Percentiles rank a stretch among this genome's conserved stretches.
phyloP scores from a whole-genome alignment of 2,113 vertebrate genomes.

The Aldabrachelys gigantea region DNA sequence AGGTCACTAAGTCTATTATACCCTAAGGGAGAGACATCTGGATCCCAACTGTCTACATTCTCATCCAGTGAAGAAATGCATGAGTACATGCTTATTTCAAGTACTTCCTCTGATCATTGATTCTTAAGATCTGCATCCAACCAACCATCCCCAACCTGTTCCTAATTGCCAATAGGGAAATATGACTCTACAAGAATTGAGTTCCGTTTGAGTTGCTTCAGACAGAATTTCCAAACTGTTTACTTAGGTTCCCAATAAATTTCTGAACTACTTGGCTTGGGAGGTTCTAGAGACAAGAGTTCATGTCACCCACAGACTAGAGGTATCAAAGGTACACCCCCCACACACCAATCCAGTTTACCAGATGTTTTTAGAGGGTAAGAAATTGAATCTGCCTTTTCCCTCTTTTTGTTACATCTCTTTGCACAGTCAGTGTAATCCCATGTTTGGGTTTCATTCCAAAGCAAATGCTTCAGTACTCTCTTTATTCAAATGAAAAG shows the following conservation, averaged over 20 bases:
- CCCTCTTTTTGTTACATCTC: conserved; percentile 25
- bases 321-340: conserved; percentile 1
- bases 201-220: not conserved
- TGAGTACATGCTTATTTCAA: not conserved
- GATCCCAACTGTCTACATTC: not conserved
- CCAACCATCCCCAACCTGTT: not conserved
- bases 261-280: not conserved
- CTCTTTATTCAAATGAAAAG: conserved; percentile 73
- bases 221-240: not conserved
- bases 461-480: conserved; percentile 64
- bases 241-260: not conserved
- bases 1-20: not conserved
- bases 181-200: not conserved
- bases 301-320: not conserved
- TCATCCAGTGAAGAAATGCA: not conserved
- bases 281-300: not conserved
- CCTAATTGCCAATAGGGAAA: not conserved
- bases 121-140: not conserved
- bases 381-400: conserved; percentile 23
- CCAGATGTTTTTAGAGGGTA: not conserved
- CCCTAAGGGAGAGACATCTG: not conserved
- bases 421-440: conserved; percentile 56
- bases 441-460: conserved; percentile 61
- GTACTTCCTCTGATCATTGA: not conserved
- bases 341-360: not conserved